Evolutionary conservation across 2,113 vertebrate genomes (phyloP).

Genomic region (Hemichromis elongatus): DNA sequence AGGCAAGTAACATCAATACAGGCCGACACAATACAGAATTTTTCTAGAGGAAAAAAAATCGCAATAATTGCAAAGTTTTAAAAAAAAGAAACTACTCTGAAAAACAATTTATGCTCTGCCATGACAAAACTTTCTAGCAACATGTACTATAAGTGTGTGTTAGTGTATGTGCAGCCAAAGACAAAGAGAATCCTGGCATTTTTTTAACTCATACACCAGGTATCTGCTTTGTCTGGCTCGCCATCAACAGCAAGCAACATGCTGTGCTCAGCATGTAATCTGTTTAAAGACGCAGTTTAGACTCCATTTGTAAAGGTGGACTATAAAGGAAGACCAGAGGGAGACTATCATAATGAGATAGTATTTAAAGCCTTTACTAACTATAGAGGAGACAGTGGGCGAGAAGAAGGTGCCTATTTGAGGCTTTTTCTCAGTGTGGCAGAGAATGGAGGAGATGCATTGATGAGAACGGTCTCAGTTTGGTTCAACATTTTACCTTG

Average conservation of each 20-base stretch:
- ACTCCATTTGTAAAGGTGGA: constrained; percentile 33
- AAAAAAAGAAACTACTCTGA: neutral
- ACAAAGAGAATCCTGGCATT: neutral
- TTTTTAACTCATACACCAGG: constrained; percentile 35
- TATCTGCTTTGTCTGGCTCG: constrained; percentile 26
- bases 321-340: constrained; percentile 35
- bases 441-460: neutral
- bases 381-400: neutral
- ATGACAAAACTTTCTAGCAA: neutral
- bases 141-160: neutral
- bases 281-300: constrained; percentile 43
- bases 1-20: neutral
- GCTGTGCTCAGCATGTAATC: constrained; percentile 38
- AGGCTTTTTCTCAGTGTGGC: neutral
- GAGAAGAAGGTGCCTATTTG: neutral
- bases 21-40: neutral
- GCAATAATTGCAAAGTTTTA: constrained; percentile 1
- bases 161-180: neutral
- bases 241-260: constrained; percentile 33
- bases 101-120: neutral
- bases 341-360: constrained; percentile 48
- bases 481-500: constrained; percentile 74
- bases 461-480: neutral
- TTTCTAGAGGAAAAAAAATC: neutral
- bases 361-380: constrained; percentile 42